Percentiles rank a stretch among this genome's conserved stretches.
Conservation (phyloP, 2,797 vertebrate genomes). For the Poeciliopsis presidionis region DNA sequence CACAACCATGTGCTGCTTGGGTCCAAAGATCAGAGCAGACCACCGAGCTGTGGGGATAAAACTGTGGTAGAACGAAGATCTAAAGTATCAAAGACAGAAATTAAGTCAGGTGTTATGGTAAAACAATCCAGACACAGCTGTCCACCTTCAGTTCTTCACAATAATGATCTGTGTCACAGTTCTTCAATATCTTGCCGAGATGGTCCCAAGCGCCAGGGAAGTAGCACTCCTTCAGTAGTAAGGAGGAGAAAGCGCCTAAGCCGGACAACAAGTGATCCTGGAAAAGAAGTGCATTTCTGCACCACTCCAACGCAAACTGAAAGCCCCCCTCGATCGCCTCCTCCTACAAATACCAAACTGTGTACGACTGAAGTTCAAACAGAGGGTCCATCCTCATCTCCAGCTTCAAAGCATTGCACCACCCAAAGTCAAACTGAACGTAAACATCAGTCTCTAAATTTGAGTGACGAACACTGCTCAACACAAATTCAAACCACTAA, state of each 20-base stretch:
- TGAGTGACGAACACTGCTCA: conserved; percentile 52
- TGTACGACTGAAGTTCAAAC: conserved; percentile 74
- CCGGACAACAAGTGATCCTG: conserved; percentile 79
- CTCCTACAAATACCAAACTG: conserved; percentile 53
- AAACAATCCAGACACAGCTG: conserved; percentile 72
- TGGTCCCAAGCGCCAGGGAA: conserved; percentile 72
- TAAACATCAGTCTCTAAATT: conserved; percentile 43
- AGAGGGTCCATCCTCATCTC: conserved; percentile 43
- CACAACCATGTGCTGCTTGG: conserved; percentile 63
- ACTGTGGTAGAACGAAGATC: conserved; percentile 62
- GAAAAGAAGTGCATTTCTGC: conserved; percentile 75
- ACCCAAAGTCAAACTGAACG: conserved; percentile 68
- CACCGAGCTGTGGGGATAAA: conserved; percentile 46
- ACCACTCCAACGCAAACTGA: conserved; percentile 76
- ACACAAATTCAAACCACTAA: conserved; percentile 45
- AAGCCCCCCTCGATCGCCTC: conserved; percentile 44
- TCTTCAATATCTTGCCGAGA: conserved; percentile 63
- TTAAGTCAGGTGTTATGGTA: conserved; percentile 64
- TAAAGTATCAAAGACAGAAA: conserved; percentile 64
- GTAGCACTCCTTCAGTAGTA: conserved; percentile 70
- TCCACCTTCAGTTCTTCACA: conserved; percentile 63
- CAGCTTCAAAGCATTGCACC: conserved; percentile 58
- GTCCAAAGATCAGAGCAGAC: conserved; percentile 60
- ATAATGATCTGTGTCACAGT: conserved; percentile 63
- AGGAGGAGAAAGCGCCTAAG: conserved; percentile 75